These are phyloP conservation scores for Enteromius paludinosus DNA, from an alignment of 2,797 vertebrate genomes.

Conservation along the genomic window DNA sequence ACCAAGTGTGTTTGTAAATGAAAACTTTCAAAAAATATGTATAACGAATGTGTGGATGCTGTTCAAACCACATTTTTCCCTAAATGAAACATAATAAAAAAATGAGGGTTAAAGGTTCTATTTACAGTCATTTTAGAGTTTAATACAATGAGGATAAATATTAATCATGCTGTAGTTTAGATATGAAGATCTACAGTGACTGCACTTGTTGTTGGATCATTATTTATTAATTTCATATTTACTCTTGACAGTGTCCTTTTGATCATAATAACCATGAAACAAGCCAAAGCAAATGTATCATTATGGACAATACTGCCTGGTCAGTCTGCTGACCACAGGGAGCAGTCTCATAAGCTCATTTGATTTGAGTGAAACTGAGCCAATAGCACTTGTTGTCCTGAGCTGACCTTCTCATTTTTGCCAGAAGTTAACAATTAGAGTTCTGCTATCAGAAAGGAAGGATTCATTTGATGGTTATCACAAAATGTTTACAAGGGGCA, in stretches of 20 bases:
- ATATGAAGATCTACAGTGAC: neutral
- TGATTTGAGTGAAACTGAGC: slow-evolving; percentile 16
- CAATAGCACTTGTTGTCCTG: neutral
- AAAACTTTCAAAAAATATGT: neutral
- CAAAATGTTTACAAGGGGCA: neutral
- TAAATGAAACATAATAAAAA: neutral
- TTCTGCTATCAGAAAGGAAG: neutral
- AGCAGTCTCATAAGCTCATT: slow-evolving; percentile 14
- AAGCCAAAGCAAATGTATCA: neutral
- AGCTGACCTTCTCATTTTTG: neutral
- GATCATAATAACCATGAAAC: slow-evolving; percentile 21
- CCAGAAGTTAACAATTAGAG: neutral
- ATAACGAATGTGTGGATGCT: neutral
- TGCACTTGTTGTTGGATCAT: neutral
- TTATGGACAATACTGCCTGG: neutral
- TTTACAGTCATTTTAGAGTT: neutral
- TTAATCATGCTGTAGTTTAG: neutral
- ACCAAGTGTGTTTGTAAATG: slow-evolving; percentile 1
- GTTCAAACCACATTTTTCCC: neutral
- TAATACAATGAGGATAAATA: neutral
- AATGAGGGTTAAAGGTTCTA: neutral
- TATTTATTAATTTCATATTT: neutral
- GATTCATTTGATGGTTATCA: neutral
- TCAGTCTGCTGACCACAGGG: slow-evolving; percentile 1
- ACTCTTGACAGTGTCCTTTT: neutral